Conservation (phyloP, 2,888 invertebrate genomes). For the Phymatocera aterrima region DNA sequence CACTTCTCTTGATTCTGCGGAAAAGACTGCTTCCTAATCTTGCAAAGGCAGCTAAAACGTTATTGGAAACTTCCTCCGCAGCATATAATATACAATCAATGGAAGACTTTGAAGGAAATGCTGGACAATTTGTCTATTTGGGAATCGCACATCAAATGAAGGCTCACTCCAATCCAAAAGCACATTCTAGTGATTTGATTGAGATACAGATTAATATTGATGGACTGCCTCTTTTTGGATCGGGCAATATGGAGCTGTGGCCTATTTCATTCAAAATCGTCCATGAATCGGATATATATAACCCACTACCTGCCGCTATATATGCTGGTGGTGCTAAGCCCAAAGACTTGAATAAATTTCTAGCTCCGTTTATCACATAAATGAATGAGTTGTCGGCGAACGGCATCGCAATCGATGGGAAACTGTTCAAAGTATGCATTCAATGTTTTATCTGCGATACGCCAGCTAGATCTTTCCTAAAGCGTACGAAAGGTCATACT, state of each 20-base stretch:
- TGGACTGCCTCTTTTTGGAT: constrained; percentile 55
- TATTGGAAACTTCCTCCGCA: constrained; percentile 20
- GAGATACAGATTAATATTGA: constrained; percentile 52
- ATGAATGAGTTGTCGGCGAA: constrained; percentile 20
- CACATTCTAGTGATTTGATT: constrained; percentile 5
- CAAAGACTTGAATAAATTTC: constrained; percentile 19
- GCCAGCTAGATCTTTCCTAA: constrained; percentile 12
- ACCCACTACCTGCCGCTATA: constrained; percentile 14
- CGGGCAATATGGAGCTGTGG: constrained; percentile 57
- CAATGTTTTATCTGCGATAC: constrained; percentile 29
- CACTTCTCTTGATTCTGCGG: constrained; percentile 6
- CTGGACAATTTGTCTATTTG: constrained; percentile 10
- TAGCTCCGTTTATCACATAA: constrained; percentile 4
- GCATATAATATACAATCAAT: constrained; percentile 3
- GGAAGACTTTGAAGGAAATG: constrained; percentile 5
- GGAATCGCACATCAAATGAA: constrained; percentile 17
- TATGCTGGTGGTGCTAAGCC: constrained; percentile 11
- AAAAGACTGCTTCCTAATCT: constrained; percentile 13
- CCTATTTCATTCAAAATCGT: constrained; percentile 50
- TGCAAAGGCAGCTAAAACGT: constrained; percentile 1
- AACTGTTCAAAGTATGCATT: constrained; percentile 16
- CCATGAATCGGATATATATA: constrained; percentile 11
- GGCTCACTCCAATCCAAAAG: constrained; percentile 23
- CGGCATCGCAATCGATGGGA: constrained; percentile 7
- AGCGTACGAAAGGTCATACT: constrained; percentile 13